Evolutionary conservation across 2,113 vertebrate genomes (phyloP).

Genomic region (Thalassarche chlororhynchos): DNA sequence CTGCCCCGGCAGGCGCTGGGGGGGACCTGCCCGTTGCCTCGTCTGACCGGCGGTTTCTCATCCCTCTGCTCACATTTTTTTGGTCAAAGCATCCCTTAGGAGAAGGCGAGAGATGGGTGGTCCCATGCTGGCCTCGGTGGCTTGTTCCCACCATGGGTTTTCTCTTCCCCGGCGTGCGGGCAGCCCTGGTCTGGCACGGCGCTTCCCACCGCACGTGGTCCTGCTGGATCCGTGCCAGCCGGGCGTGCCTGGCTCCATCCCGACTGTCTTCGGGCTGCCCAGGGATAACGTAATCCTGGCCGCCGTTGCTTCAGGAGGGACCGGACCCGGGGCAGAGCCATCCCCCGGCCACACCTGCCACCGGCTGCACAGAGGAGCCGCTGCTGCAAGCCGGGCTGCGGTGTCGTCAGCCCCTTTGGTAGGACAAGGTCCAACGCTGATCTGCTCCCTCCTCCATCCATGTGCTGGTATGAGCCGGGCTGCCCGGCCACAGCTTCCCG

Average conservation of each 20-base stretch:
- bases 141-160: accelerated
- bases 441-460: neutral
- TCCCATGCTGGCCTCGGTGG: accelerated
- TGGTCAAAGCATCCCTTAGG: neutral
- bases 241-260: neutral
- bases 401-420: neutral
- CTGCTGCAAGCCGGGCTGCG: neutral
- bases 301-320: neutral
- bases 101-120: accelerated
- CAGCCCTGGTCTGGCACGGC: neutral
- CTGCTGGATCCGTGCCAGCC: neutral
- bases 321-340: neutral
- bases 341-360: too few species aligned
- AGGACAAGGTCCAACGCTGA: neutral
- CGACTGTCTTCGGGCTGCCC: neutral
- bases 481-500: neutral
- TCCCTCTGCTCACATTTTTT: accelerated
- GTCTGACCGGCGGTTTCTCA: accelerated
- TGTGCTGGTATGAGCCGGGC: accelerated
- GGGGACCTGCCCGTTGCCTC: neutral
- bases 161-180: accelerated
- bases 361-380: neutral
- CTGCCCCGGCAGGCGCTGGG: neutral
- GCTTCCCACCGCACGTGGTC: neutral
- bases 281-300: neutral